Conservation (phyloP, 2,113 vertebrate genomes). For the Neogobius melanostomus region DNA sequence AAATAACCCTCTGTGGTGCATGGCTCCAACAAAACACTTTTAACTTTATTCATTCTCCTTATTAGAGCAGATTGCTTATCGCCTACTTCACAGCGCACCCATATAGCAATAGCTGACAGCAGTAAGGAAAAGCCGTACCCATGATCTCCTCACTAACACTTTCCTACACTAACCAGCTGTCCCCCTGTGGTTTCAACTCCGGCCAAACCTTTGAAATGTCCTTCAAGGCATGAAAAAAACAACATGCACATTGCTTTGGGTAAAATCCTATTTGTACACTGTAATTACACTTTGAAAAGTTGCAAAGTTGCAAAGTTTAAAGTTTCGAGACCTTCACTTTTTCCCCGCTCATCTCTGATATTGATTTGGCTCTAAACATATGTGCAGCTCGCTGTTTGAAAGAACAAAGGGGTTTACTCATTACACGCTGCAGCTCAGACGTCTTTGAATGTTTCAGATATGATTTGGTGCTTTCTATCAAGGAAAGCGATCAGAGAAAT, state of each 20-base stretch:
- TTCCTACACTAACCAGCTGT: constrained; percentile 70
- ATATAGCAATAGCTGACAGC: constrained; percentile 67
- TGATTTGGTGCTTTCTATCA: constrained; percentile 58
- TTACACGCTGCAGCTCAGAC: constrained; percentile 55
- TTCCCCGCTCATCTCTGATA: constrained; percentile 65
- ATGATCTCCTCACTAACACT: constrained; percentile 71
- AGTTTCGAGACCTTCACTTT: constrained; percentile 67
- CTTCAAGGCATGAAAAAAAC: constrained; percentile 67
- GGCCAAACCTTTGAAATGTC: constrained; percentile 77
- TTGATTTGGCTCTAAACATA: constrained; percentile 66
- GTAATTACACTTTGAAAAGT: constrained; percentile 76
- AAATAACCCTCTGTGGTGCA: constrained; percentile 43
- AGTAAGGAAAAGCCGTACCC: constrained; percentile 59
- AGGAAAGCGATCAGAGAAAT: constrained; percentile 68
- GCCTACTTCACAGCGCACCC: constrained; percentile 63
- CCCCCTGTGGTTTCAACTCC: constrained; percentile 71
- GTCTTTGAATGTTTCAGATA: constrained; percentile 64
- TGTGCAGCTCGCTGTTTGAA: constrained; percentile 44
- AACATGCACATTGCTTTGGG: constrained; percentile 70
- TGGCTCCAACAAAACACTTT: constrained; percentile 56
- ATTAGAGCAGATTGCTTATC: constrained; percentile 69
- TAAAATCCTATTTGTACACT: constrained; percentile 75
- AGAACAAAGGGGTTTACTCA: constrained; percentile 70
- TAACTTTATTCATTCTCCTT: constrained; percentile 61
- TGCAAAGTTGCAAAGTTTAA: constrained; percentile 75